phyloP scores from a whole-genome alignment of 2,113 vertebrate genomes.

The Gopherus flavomarginatus region DNA sequence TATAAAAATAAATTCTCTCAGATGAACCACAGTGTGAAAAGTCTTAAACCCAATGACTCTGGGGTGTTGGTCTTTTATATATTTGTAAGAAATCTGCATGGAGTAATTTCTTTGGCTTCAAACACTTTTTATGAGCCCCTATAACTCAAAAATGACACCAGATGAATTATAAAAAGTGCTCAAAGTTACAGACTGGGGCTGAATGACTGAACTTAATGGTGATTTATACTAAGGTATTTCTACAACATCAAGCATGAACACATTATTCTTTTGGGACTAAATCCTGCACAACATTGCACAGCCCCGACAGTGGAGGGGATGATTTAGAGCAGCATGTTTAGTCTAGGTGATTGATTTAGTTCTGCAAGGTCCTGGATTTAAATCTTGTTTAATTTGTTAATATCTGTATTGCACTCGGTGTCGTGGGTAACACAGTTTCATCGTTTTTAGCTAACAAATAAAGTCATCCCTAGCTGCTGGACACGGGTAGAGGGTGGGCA shows the following conservation, averaged over 20 bases:
- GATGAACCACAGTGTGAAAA: background rate
- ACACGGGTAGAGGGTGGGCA: background rate
- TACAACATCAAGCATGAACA: background rate
- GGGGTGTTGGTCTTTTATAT: background rate
- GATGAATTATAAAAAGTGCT: background rate
- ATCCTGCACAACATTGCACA: background rate
- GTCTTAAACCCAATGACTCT: background rate
- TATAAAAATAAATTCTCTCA: background rate
- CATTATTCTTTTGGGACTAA: background rate
- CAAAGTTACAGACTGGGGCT: background rate
- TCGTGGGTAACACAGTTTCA: background rate
- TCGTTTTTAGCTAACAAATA: background rate
- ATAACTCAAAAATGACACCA: background rate
- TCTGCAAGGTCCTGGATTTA: background rate
- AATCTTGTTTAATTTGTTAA: background rate
- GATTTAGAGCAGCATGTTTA: background rate
- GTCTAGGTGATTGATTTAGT: background rate
- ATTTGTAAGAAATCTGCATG: accelerated
- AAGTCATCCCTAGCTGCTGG: background rate
- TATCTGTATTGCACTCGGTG: background rate
- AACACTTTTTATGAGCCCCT: background rate
- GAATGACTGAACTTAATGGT: background rate
- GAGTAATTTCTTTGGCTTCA: accelerated
- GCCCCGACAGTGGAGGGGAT: background rate
- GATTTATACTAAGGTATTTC: background rate